Conservation (phyloP, 1,140 invertebrate genomes). For the Ceratina calcarata region DNA sequence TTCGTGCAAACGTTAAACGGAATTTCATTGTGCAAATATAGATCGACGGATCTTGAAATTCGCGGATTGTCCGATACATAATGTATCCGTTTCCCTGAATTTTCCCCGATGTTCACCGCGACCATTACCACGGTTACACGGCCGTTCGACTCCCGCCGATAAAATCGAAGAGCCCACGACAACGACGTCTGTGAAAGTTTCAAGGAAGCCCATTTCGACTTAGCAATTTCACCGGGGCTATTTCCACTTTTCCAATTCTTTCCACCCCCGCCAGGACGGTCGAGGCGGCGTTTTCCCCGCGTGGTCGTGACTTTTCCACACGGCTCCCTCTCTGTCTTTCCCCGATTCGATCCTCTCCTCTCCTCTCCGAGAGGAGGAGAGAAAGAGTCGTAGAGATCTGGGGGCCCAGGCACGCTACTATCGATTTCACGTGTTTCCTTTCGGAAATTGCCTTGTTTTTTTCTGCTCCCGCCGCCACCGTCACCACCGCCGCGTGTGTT, state of each 20-base stretch:
- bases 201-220: conserved; percentile 42
- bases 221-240: conserved; percentile 47
- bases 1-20: too few relatives aligned
- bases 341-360: too few relatives aligned
- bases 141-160: conserved; percentile 25
- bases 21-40: too few relatives aligned
- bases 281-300: neutral
- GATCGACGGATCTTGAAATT: neutral
- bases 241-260: conserved; percentile 36
- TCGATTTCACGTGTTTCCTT: conserved; percentile 68
- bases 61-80: too few relatives aligned
- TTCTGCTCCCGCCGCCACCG: conserved; percentile 1
- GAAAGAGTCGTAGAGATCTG: conserved; percentile 52
- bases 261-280: neutral
- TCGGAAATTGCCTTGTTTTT: conserved; percentile 68
- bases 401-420: conserved; percentile 39
- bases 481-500: conserved; percentile 15
- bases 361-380: too few relatives aligned
- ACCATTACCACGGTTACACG: conserved; percentile 19
- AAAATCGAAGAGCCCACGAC: conserved; percentile 30
- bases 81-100: neutral
- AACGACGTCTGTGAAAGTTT: conserved; percentile 48
- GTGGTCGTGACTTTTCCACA: conserved; percentile 55
- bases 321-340: neutral
- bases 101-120: conserved; percentile 6